Conservation (phyloP, 1,140 invertebrate genomes). For the Ganaspis sp. region DNA sequence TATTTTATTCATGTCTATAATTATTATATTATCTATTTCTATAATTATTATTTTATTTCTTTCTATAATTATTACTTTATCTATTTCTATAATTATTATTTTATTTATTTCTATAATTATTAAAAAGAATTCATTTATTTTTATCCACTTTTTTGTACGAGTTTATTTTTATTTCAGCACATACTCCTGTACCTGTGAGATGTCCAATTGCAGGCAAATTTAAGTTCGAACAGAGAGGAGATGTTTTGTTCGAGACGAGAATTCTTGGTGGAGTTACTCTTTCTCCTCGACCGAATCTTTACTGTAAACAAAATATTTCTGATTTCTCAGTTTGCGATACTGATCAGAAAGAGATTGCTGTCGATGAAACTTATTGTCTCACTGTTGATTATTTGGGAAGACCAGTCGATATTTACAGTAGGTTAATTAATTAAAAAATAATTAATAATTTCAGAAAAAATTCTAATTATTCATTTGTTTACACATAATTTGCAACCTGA, state of each 20-base stretch:
- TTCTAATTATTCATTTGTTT: too few species aligned
- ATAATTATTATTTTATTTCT: too few species aligned
- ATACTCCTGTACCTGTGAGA: conserved; percentile 93
- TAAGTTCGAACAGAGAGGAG: conserved; percentile 92
- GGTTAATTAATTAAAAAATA: conserved; percentile 52
- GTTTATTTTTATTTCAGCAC: conserved; percentile 78
- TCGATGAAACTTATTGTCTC: conserved; percentile 96
- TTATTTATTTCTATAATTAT: too few species aligned
- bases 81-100: too few species aligned
- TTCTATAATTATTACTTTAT: too few species aligned
- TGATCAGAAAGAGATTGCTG: conserved; percentile 93
- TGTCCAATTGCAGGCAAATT: conserved; percentile 98
- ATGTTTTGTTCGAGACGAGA: conserved; percentile 92
- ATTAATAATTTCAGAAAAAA: conserved; percentile 3
- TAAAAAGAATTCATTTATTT: too few species aligned
- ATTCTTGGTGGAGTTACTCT: conserved; percentile 96
- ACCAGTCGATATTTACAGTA: conserved; percentile 95
- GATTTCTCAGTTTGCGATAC: conserved; percentile 96
- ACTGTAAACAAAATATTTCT: conserved; percentile 95
- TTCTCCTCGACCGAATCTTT: conserved; percentile 92
- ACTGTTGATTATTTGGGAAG: conserved; percentile 96
- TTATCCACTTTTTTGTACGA: too few species aligned
- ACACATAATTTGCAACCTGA: too few species aligned
- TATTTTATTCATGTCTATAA: too few species aligned
- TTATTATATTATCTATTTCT: too few species aligned